Base-by-base conservation (phyloP, 2,797 vertebrate species). In the Hippopotamyrus pictus region DNA sequence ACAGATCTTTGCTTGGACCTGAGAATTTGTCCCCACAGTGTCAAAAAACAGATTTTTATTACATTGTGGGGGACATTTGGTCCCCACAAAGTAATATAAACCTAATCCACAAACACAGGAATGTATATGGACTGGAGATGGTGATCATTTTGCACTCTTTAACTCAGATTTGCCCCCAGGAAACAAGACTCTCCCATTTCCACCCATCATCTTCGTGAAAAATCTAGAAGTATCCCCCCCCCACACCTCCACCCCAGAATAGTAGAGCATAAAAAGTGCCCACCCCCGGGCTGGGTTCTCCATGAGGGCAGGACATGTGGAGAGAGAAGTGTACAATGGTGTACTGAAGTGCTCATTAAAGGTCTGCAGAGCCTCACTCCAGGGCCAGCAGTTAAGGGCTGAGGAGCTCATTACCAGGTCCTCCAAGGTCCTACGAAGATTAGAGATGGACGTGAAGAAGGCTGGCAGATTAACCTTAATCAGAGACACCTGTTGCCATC, bases 331-430 rank as follows among this genome's bases (percentile, higher is more conserved):
- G 91, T 88, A 76, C 93, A 94, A 94, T 93, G 91, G 94, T 94
- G 93, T 94, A 94, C 95, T 94, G 94, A 93, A 95, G 95, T 95
- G 95, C 95, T 96, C 96, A 96, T 96, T 96, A 96, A 90, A 93
- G 92, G 95, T 95, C 95, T 95, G 94, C 92, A 91, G 96, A 95
- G 95, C 94, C 89, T 93, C 95, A 94, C 95, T 96, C 94, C 94
- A 88, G 96, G 96, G 94, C 92, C 94, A 95, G 92, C 91, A 91
- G 90, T 92, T 93, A 92, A 92, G 92, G 94, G 94, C 94, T 94
- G 92, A 94, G 94, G 94, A 96, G 95, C 96, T 96, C 96, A 97
- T 97, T 97, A 97, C 90, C 87, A 91, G 91, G 93, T 95, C 93
- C 92, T 89, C 88, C 46, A 92, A 93, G 93, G 89, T 90, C 54